Percentiles rank a stretch among this genome's conserved stretches.
phyloP scores from a whole-genome alignment of 1,140 invertebrate genomes.

The Drosophila mojavensis region DNA sequence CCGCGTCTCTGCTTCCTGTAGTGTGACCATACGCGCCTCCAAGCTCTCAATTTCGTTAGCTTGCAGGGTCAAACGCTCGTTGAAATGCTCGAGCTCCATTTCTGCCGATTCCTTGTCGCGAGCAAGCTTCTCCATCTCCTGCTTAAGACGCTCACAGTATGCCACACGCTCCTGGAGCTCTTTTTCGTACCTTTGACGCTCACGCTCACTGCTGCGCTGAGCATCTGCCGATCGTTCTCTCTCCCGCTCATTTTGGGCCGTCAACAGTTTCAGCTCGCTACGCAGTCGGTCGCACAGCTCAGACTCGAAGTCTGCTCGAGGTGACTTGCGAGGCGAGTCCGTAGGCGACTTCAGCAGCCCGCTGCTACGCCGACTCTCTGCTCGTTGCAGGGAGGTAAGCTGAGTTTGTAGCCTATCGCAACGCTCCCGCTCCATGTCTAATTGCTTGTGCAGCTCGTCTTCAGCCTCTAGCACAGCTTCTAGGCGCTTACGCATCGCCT shows the following conservation, averaged over 20 bases:
- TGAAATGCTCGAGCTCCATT: slow-evolving; percentile 74
- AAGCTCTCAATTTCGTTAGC: slow-evolving; percentile 78
- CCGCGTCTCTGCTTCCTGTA: slow-evolving; percentile 78
- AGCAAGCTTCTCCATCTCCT: slow-evolving; percentile 77
- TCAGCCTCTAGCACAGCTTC: slow-evolving; percentile 87
- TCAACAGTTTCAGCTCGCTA: slow-evolving; percentile 85
- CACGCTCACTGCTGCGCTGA: slow-evolving; percentile 83
- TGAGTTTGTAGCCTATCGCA: slow-evolving; percentile 85
- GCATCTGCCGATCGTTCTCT: slow-evolving; percentile 84
- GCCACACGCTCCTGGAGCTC: slow-evolving; percentile 85
- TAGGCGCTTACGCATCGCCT: slow-evolving; percentile 86
- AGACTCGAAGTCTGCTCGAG: slow-evolving; percentile 78
- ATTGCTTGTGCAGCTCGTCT: slow-evolving; percentile 86
- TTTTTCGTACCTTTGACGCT: slow-evolving; percentile 85
- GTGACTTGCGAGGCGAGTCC: slow-evolving; percentile 74
- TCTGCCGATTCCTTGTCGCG: slow-evolving; percentile 77
- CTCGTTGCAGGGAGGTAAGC: slow-evolving; percentile 69
- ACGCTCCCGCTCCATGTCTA: slow-evolving; percentile 85
- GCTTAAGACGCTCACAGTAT: slow-evolving; percentile 85
- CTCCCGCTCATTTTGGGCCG: slow-evolving; percentile 85
- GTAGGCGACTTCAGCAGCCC: slow-evolving; percentile 71
- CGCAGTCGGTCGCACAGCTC: slow-evolving; percentile 84
- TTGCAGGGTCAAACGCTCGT: slow-evolving; percentile 76
- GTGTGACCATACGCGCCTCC: slow-evolving; percentile 65
- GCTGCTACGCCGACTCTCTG: slow-evolving; percentile 73